phyloP scores from a whole-genome alignment of 2,113 vertebrate genomes.

The Polypterus bichir region DNA sequence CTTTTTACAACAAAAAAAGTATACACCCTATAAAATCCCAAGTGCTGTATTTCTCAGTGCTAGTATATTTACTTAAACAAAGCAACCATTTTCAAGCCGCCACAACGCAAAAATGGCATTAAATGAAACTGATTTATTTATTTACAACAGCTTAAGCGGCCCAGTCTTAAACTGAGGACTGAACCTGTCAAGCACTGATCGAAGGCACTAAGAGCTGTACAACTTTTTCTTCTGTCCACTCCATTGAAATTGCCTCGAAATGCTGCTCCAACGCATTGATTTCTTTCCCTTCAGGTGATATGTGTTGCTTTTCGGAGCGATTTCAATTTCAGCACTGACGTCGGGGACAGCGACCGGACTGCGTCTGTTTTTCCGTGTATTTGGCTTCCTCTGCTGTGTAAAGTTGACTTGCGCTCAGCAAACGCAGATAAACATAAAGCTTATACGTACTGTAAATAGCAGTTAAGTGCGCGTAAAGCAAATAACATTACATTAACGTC shows the following conservation, averaged over 20 bases:
- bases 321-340: slow-evolving; percentile 53
- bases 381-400: slow-evolving; percentile 45
- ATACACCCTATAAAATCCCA: slow-evolving; percentile 48
- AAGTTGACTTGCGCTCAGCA: slow-evolving; percentile 26
- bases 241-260: not conserved
- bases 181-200: not conserved
- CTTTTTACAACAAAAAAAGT: slow-evolving; percentile 50
- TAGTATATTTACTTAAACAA: slow-evolving; percentile 47
- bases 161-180: not conserved
- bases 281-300: too few relatives aligned
- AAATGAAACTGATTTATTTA: slow-evolving; percentile 1
- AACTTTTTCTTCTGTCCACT: not conserved
- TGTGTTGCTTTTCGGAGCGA: too few relatives aligned
- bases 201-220: not conserved
- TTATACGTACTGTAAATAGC: slow-evolving; percentile 50
- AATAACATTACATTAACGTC: slow-evolving; percentile 11
- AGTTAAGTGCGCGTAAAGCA: slow-evolving; percentile 16
- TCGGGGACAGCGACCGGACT: slow-evolving; percentile 34
- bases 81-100: slow-evolving; percentile 29
- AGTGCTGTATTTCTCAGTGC: slow-evolving; percentile 56
- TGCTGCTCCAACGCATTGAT: not conserved
- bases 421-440: slow-evolving; percentile 40
- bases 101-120: slow-evolving; percentile 19
- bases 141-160: too few relatives aligned
- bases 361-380: slow-evolving; percentile 10